These are phyloP conservation scores for Papilio protenor DNA, from an alignment of 2,888 invertebrate species.

Conservation along the genomic window DNA sequence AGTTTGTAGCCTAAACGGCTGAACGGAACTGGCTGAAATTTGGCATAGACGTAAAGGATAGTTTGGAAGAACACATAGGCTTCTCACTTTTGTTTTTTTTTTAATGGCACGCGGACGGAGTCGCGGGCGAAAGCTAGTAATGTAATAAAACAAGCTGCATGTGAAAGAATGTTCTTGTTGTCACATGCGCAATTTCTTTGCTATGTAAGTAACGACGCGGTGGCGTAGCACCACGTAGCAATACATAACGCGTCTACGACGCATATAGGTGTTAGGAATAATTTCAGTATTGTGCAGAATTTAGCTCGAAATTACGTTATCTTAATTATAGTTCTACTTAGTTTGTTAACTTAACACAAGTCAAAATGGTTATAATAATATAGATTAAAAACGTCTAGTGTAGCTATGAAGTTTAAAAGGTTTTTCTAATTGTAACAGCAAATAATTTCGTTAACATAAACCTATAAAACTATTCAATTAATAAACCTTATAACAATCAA, in stretches of 20 bases:
- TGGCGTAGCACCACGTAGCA: constrained; percentile 9
- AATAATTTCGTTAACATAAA: neutral
- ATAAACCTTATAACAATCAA: neutral
- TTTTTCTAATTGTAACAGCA: neutral
- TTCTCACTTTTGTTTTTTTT: too few species aligned
- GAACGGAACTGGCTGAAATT: too few species aligned
- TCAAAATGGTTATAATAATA: neutral
- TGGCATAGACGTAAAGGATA: too few species aligned
- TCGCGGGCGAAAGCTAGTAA: too few species aligned
- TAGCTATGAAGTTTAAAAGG: neutral
- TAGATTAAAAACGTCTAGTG: neutral
- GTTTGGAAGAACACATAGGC: too few species aligned
- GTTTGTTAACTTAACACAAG: neutral
- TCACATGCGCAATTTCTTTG: neutral
- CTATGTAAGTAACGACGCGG: neutral
- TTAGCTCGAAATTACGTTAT: neutral
- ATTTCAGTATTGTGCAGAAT: too few species aligned
- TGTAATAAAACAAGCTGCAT: too few species aligned
- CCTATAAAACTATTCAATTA: neutral
- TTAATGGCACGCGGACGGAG: too few species aligned
- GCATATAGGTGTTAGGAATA: neutral
- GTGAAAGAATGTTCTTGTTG: too few species aligned
- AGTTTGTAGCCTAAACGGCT: too few species aligned
- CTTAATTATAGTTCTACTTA: neutral
- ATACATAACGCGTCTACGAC: constrained; percentile 24